phyloP scores from a whole-genome alignment of 2,888 invertebrate genomes.

The Phyllotreta striolata region DNA sequence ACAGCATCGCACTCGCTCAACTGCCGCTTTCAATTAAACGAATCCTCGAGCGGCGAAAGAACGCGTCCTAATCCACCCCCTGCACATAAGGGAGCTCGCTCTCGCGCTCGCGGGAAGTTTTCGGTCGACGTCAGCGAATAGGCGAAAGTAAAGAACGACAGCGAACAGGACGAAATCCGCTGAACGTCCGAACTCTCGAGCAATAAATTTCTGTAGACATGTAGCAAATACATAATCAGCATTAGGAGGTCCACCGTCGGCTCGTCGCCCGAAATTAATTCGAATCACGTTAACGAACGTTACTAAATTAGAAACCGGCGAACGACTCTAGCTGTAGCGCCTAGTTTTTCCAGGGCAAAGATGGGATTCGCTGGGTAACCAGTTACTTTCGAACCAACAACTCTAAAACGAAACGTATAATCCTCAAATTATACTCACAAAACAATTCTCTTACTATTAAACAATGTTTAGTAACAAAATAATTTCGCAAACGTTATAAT shows the following conservation, averaged over 20 bases:
- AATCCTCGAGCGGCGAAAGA: too few relatives aligned
- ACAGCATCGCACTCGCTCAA: too few relatives aligned
- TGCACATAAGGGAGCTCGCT: background rate
- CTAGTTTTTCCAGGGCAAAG: constrained; percentile 45
- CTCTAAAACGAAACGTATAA: too few relatives aligned
- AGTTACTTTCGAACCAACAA: too few relatives aligned
- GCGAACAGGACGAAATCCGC: constrained; percentile 40
- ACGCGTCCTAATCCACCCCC: too few relatives aligned
- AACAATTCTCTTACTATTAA: too few relatives aligned
- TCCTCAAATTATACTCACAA: too few relatives aligned
- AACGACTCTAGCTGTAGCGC: constrained; percentile 41
- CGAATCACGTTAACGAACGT: constrained; percentile 61
- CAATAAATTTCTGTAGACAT: constrained; percentile 59
- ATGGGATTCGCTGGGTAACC: constrained; percentile 42
- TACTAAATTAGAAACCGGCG: constrained; percentile 58
- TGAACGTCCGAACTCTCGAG: constrained; percentile 44
- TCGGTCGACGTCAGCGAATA: constrained; percentile 23
- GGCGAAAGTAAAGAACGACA: constrained; percentile 32
- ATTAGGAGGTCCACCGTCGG: constrained; percentile 37
- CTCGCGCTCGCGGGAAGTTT: constrained; percentile 17
- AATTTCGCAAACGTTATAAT: too few relatives aligned
- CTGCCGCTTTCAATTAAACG: too few relatives aligned
- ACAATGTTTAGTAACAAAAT: too few relatives aligned
- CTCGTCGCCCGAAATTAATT: constrained; percentile 58
- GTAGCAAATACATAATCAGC: constrained; percentile 61